Evolutionary conservation across 2,888 invertebrate genomes (phyloP).

Genomic region (Hesperia comma): DNA sequence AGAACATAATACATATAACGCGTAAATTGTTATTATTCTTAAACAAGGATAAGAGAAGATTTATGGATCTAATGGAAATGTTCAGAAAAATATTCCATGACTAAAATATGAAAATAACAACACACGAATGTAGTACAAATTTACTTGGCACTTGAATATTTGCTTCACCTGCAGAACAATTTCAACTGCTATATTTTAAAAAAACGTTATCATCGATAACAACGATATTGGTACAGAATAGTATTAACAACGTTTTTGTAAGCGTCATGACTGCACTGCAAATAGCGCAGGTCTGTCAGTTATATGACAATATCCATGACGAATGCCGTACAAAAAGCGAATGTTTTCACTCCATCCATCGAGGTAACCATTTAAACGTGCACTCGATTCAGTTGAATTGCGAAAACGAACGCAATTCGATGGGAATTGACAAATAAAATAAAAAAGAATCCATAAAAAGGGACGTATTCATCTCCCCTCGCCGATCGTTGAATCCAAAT

Average conservation of each 20-base stretch:
- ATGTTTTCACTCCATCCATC: constrained; percentile 34
- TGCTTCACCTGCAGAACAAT: too few relatives aligned
- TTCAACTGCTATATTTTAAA: neutral
- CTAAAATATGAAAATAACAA: too few relatives aligned
- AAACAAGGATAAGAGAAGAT: neutral
- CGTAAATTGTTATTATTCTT: neutral
- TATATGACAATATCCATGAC: constrained; percentile 37
- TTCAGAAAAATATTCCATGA: too few relatives aligned
- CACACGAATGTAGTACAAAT: too few relatives aligned
- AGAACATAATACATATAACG: neutral
- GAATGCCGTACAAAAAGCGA: constrained; percentile 31
- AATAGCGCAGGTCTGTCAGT: constrained; percentile 27
- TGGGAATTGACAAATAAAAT: constrained; percentile 22
- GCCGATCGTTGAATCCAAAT: constrained; percentile 38
- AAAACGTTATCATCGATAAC: neutral
- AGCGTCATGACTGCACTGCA: constrained; percentile 17
- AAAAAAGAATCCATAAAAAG: constrained; percentile 27
- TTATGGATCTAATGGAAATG: too few relatives aligned
- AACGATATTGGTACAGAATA: constrained; percentile 10
- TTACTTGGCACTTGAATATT: too few relatives aligned
- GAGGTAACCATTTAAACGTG: constrained; percentile 35
- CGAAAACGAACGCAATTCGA: constrained; percentile 34
- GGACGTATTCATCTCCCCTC: constrained; percentile 29
- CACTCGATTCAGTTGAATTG: constrained; percentile 32
- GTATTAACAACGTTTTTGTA: constrained; percentile 20